Evolutionary conservation across 2,888 invertebrate species (phyloP), one percentile per base, ranked within the genome.

Genomic region (Acronicta alni): DNA sequence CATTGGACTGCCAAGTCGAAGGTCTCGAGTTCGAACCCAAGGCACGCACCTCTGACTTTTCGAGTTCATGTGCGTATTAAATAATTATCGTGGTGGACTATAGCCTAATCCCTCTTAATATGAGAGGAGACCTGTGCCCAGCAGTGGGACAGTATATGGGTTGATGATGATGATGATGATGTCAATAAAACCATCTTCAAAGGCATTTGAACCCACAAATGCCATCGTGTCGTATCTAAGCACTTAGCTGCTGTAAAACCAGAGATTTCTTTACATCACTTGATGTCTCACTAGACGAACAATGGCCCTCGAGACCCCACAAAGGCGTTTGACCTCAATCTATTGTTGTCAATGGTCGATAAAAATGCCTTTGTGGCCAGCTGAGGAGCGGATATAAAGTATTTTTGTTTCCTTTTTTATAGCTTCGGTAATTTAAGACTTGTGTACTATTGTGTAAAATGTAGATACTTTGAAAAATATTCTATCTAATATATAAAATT

Each of bases 311-410:
- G 44, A 55, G 49, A 49, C 35, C 59, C 56, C 44, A 62, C 75
- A 72, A 66, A 69, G 62, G 54, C 46, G 51, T 63, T 55, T 69
- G 72, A 72, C 75, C 74, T 48, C 68, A 45, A 63, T 76, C 64
- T 49, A 76, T 77, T 77, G 79, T 76, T 61, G 65, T 57, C 61
- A 66, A 67, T 67, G 51, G 39, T 47, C 63, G 75, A 75, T 74
- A 77, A 74, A 66, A 77, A 60, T 37, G 63, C 44, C 57, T 67
- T 73, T 74, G 74, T 74, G 51, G 35, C 14, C 52, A 15, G 12
- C 53, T 49, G 32, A 52, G 58, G 70, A 57, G 52, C 67, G 61
- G 61, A 60, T 60, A 39, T 39, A 60, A 52, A 43, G 14, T 20
- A 16, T 51, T 52, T 60, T 26, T 72, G 49, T 54, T 67, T 59